Evolutionary conservation across 1,140 invertebrate genomes (phyloP), one percentile per base, ranked within the genome.

Genomic region (Drosophila busckii): DNA sequence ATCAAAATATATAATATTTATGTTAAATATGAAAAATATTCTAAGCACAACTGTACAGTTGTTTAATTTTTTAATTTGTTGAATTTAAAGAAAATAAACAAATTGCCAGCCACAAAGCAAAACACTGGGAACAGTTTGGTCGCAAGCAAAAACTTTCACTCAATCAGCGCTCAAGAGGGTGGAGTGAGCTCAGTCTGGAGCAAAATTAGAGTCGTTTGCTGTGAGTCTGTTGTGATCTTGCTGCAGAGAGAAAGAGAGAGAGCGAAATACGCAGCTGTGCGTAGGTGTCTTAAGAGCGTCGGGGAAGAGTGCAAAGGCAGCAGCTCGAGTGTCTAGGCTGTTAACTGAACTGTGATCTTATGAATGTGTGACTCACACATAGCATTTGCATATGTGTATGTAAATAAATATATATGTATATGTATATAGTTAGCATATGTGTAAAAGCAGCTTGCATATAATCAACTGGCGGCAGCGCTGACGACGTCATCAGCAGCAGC

Each of bases 401-500:
- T 32, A 9, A 32, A 20, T 19, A 16, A 29, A 6, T 17, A 3
- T 22, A 16, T 35, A 22, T 25, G 13, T 45, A 29, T 23, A 22
- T 19, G n/a, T 15, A 28, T n/a, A n/a, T n/a, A n/a, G n/a, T n/a
- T n/a, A n/a, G n/a, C n/a, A n/a, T n/a, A n/a, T n/a, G n/a, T n/a
- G n/a, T n/a, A n/a, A n/a, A n/a, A n/a, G n/a, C n/a, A n/a, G n/a
- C n/a, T n/a, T 28, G 40, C 40, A 42, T 28, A 26, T 46, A 54
- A 55, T 42, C 17, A 48, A 26, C 15, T 17, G n/a, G n/a, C n/a
- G n/a, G n/a, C n/a, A n/a, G 17, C 28, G 35, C 52, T 23, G 40
- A 53, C 56, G 56, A 60, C 56, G 56, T 60, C 56, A 60, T 60
- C 56, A 34, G 25, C 42, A 26, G 38, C 26, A n/a, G n/a, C n/a